phyloP scores from a whole-genome alignment of 2,888 invertebrate genomes.

The Meteorus cinctellus region DNA sequence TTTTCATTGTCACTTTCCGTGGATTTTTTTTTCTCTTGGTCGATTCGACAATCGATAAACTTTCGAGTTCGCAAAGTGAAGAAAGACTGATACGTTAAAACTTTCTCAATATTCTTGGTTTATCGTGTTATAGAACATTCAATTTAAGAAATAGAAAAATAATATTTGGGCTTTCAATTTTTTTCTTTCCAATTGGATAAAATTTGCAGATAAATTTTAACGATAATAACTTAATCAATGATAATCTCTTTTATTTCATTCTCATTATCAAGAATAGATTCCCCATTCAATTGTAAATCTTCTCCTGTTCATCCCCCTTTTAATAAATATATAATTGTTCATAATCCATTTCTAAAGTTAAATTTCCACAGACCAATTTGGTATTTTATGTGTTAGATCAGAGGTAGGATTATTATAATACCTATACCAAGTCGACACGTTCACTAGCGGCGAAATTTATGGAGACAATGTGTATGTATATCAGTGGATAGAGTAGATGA shows the following conservation, averaged over 20 bases:
- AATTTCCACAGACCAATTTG: too few species aligned
- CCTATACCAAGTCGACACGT: not conserved
- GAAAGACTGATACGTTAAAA: not conserved
- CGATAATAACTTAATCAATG: too few species aligned
- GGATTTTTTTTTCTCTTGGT: not conserved
- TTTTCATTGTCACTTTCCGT: not conserved
- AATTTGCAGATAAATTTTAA: too few species aligned
- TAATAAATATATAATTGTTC: too few species aligned
- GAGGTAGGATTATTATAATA: not conserved
- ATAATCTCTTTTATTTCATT: too few species aligned
- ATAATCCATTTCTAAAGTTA: too few species aligned
- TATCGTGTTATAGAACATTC: not conserved
- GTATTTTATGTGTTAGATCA: not conserved
- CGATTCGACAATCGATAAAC: not conserved
- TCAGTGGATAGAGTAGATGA: constrained; percentile 15
- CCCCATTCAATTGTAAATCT: too few species aligned
- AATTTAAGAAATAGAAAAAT: not conserved
- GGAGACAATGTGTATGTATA: constrained; percentile 21
- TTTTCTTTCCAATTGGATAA: too few species aligned
- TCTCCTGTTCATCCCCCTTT: too few species aligned
- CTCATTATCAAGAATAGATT: too few species aligned
- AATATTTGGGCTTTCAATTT: too few species aligned
- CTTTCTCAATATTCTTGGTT: not conserved
- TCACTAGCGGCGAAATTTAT: not conserved
- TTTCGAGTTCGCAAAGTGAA: not conserved